Percentiles rank a stretch among this genome's conserved stretches.
Evolutionary conservation across 2,888 invertebrate species (phyloP).

Genomic region (Conistra vaccinii): DNA sequence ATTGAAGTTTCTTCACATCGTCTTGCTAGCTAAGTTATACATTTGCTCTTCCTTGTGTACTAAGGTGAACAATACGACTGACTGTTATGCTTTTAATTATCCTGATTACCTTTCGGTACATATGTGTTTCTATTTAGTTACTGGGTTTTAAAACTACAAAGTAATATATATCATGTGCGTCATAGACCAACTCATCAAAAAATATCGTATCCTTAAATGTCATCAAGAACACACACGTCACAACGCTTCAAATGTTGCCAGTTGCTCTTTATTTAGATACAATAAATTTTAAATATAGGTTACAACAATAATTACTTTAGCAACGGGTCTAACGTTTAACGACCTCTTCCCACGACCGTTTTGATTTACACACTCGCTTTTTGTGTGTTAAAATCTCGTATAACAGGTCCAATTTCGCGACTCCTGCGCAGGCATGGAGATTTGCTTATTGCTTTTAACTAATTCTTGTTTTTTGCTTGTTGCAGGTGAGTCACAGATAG

Average conservation of each 20-base stretch:
- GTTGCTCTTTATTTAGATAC: conserved; percentile 31
- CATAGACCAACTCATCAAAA: background rate
- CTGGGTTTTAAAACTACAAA: background rate
- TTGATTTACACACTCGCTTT: conserved; percentile 64
- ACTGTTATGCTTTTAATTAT: background rate
- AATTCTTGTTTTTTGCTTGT: conserved; percentile 68
- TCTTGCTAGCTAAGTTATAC: conserved; percentile 3
- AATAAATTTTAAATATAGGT: conserved; percentile 53
- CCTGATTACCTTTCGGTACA: background rate
- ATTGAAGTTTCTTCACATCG: conserved; percentile 28
- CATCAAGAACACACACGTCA: background rate
- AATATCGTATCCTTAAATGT: conserved; percentile 5
- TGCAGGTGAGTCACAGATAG: conserved; percentile 73
- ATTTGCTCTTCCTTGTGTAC: conserved; percentile 8
- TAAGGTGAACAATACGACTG: background rate
- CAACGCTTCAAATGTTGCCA: conserved; percentile 28
- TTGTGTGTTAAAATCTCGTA: conserved; percentile 51
- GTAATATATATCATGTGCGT: background rate
- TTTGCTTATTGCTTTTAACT: conserved; percentile 51
- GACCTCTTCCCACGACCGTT: conserved; percentile 63
- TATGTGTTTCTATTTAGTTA: background rate
- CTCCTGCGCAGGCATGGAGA: conserved; percentile 39
- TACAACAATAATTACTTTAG: conserved; percentile 49
- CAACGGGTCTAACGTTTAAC: conserved; percentile 53
- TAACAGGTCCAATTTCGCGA: conserved; percentile 55